A percentile compares a stretch with the other conserved stretches of the same genome.
Conservation (phyloP, 2,113 vertebrate genomes). For the Aix galericulata region DNA sequence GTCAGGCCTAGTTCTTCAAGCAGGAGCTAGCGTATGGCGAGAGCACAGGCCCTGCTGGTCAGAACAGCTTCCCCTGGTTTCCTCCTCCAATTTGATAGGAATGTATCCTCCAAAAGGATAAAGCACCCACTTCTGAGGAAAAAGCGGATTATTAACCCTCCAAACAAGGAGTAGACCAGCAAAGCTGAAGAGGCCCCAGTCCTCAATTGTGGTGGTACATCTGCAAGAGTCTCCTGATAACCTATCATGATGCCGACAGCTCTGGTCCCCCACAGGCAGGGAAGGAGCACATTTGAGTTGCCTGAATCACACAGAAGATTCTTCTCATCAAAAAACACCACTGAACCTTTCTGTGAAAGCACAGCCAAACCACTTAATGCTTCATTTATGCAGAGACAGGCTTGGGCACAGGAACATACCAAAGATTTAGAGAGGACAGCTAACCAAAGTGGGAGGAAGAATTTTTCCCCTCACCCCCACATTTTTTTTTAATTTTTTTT, state of each 20-base stretch:
- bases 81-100: background rate
- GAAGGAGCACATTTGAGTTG: background rate
- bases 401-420: background rate
- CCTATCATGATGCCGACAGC: background rate
- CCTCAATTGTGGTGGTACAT: rapidly evolving
- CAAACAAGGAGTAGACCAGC: background rate
- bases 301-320: background rate
- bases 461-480: background rate
- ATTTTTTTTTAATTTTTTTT: background rate
- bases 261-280: background rate
- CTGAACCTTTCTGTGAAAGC: background rate
- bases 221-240: background rate
- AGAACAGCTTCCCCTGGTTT: background rate
- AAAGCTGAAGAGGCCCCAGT: background rate
- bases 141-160: background rate
- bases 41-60: background rate
- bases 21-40: background rate
- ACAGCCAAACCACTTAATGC: background rate
- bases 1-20: background rate
- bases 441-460: background rate
- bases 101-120: too few species aligned
- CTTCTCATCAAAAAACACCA: background rate
- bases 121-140: rapidly evolving
- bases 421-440: constrained; percentile 19
- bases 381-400: background rate